Percentiles rank a stretch among this genome's conserved stretches.
Conservation (phyloP, 2,888 invertebrate species). For the Pegoplata infirma region DNA sequence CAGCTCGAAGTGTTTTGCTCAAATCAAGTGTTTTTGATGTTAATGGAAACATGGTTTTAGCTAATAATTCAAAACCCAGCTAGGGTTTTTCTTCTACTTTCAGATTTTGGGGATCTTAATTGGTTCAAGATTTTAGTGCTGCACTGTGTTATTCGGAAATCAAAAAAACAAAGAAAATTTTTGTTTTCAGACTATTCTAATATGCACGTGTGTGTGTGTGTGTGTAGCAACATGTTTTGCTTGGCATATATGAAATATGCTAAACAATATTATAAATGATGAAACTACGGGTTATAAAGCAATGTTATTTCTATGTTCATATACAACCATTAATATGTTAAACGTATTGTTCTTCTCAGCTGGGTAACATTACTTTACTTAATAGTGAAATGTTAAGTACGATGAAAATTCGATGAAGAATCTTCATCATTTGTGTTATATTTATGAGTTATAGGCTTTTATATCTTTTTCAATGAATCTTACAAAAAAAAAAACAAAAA, state of each 20-base stretch:
- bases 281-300: background rate
- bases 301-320: background rate
- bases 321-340: too few relatives aligned
- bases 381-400: slow-evolving; percentile 13
- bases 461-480: background rate
- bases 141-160: too few relatives aligned
- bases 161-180: too few relatives aligned
- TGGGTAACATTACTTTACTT: slow-evolving; percentile 12
- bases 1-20: too few relatives aligned
- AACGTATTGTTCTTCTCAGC: background rate
- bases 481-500: too few relatives aligned
- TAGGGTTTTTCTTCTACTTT: too few relatives aligned
- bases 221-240: background rate
- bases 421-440: slow-evolving; percentile 7
- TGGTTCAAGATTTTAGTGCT: too few relatives aligned
- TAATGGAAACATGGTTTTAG: too few relatives aligned
- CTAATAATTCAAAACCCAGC: too few relatives aligned
- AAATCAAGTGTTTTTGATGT: too few relatives aligned
- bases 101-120: too few relatives aligned
- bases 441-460: slow-evolving; percentile 23
- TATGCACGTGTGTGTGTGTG: background rate
- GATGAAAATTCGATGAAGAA: slow-evolving; percentile 8
- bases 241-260: background rate
- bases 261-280: slow-evolving; percentile 13
- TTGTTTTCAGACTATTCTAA: too few relatives aligned